Evolutionary conservation across 2,797 vertebrate genomes (phyloP), one percentile per base, ranked within the genome.

Genomic region (Acanthurus leucopareius): DNA sequence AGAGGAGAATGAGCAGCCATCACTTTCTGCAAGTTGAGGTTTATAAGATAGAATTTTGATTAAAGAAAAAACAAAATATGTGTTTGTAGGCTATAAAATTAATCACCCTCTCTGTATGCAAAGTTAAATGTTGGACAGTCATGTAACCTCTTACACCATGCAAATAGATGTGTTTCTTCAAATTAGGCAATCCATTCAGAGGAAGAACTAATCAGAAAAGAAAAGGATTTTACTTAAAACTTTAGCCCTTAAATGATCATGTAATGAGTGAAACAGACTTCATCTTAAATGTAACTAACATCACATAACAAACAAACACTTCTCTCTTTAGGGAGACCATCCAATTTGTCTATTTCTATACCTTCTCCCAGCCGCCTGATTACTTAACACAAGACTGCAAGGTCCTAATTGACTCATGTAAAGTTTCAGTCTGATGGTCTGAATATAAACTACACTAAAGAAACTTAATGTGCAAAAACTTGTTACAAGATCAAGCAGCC

Each of bases 391-490:
- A 67, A 60, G 56, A 49, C 63, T 8, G 35, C 42, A 48, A 57
- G 54, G 58, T 82, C 73, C 40, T 80, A 35, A 45, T 60, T 10
- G 45, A 75, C 67, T 79, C 35, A 15, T 53, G 61, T 62, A 62
- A 69, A 54, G 60, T 75, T 71, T 20, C 47, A 66, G 44, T 77
- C 73, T 75, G 69, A 85, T 67, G 75, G 77, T 16, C 51, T 45
- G 48, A 64, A 56, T 28, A 45, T n/a, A 40, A 75, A 67, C 80
- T 48, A 42, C 67, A 60, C 57, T 70, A 28, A 17, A 58, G 73
- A 69, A 42, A 61, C 49, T 73, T 45, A 38, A 49, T 56, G 66
- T 35, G 44, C 22, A 32, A 35, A 77, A 38, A 52, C 64, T 35
- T 69, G 32, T 52, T 59, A 52, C 59, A 60, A 63, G 15, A 25